Evolutionary conservation across 1,140 invertebrate genomes (phyloP).

Genomic region (Chrysomallon squamiferum): DNA sequence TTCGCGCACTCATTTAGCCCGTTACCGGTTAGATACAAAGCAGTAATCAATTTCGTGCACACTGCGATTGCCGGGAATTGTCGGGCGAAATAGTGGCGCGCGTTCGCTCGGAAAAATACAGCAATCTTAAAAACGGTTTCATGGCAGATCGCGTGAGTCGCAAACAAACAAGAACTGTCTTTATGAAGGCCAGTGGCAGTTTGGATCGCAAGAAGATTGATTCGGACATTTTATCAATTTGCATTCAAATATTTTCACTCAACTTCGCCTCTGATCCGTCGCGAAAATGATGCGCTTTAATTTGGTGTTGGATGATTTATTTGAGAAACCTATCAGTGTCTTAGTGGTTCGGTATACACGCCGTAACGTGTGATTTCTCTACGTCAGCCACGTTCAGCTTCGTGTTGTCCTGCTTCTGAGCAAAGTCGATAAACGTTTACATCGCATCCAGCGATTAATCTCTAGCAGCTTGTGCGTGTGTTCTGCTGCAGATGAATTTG

Average conservation of each 20-base stretch:
- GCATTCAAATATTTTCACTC: slow-evolving; percentile 21
- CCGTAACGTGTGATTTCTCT: not conserved
- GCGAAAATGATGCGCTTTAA: slow-evolving; percentile 13
- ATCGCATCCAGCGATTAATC: no score
- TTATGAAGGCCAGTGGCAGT: slow-evolving; percentile 15
- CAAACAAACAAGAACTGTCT: slow-evolving; percentile 16
- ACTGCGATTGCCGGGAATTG: slow-evolving; percentile 22
- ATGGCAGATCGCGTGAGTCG: not conserved
- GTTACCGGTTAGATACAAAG: slow-evolving; percentile 22
- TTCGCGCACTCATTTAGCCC: slow-evolving; percentile 21
- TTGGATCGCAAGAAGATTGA: slow-evolving; percentile 16
- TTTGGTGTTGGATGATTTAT: slow-evolving; percentile 17
- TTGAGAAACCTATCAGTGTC: slow-evolving; percentile 20
- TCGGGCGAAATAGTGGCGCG: slow-evolving; percentile 14
- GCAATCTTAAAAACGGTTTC: slow-evolving; percentile 13
- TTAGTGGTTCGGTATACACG: not conserved
- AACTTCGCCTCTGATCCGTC: slow-evolving; percentile 9
- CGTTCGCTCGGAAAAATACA: slow-evolving; percentile 19
- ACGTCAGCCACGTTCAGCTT: no score
- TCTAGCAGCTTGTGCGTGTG: no score
- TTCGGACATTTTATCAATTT: slow-evolving; percentile 30
- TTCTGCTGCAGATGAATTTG: no score
- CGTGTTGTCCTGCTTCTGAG: no score
- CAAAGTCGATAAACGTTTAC: no score
- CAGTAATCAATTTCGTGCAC: slow-evolving; percentile 31